Conservation (phyloP, 2,113 vertebrate genomes). For the Furnarius figulus region DNA sequence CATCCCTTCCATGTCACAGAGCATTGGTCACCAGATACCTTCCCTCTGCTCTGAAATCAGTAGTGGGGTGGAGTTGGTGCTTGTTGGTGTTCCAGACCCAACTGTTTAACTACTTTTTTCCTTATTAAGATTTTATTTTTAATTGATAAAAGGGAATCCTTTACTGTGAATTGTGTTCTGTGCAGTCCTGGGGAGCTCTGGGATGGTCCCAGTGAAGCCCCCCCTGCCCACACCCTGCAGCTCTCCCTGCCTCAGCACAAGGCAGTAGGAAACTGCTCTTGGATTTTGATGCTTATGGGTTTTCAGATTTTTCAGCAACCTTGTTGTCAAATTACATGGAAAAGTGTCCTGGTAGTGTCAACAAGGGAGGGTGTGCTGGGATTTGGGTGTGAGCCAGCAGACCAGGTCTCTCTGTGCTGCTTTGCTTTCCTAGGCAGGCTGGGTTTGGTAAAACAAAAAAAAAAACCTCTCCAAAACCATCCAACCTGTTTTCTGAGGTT, state of each 20-base stretch:
- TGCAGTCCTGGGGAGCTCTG: accelerated
- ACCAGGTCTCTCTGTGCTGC: neutral
- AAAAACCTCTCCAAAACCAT: neutral
- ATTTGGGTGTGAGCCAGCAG: neutral
- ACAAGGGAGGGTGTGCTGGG: accelerated
- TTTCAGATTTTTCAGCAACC: neutral
- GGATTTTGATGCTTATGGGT: neutral
- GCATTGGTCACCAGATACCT: neutral
- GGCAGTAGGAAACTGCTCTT: neutral
- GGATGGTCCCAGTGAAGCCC: neutral
- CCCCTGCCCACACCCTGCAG: accelerated
- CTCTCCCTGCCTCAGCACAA: neutral
- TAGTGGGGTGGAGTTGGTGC: neutral
- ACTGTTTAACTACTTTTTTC: neutral
- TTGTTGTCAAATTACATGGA: neutral
- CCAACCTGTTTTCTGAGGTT: neutral
- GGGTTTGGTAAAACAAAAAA: neutral
- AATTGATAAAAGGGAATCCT: neutral
- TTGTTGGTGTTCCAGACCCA: neutral
- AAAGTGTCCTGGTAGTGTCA: accelerated
- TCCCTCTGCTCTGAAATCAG: neutral
- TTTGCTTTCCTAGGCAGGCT: neutral
- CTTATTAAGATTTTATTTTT: neutral
- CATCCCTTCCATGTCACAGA: neutral
- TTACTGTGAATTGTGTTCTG: accelerated